These are phyloP conservation scores for Troglohyphantes excavatus DNA, from an alignment of 2,888 invertebrate genomes.

Conservation along the genomic window DNA sequence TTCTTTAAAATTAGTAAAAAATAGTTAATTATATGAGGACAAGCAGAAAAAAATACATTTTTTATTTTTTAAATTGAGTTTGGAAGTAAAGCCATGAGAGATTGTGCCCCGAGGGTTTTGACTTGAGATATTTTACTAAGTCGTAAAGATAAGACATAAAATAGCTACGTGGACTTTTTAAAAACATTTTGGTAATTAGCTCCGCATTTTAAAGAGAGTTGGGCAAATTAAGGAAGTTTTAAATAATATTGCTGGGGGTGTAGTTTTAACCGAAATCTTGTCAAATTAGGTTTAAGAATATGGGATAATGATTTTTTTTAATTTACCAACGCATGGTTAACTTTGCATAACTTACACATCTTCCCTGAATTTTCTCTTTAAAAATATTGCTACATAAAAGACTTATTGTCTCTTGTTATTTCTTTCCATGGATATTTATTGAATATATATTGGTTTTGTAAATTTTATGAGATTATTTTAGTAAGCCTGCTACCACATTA, in stretches of 20 bases:
- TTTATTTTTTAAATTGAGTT: neutral
- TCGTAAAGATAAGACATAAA: slow-evolving; percentile 31
- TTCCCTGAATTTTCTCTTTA: too few species aligned
- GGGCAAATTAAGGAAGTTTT: slow-evolving; percentile 24
- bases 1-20: slow-evolving; percentile 19
- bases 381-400: too few species aligned
- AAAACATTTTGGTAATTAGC: slow-evolving; percentile 23
- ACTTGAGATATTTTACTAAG: slow-evolving; percentile 13
- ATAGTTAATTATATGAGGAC: slow-evolving; percentile 21
- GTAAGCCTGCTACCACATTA: too few species aligned
- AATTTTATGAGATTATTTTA: too few species aligned
- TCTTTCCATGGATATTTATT: too few species aligned
- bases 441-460: too few species aligned
- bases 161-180: neutral
- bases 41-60: slow-evolving; percentile 14
- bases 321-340: neutral
- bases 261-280: neutral
- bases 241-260: neutral
- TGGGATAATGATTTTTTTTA: neutral
- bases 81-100: slow-evolving; percentile 13
- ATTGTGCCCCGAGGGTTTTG: slow-evolving; percentile 10
- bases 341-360: too few species aligned
- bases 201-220: slow-evolving; percentile 11
- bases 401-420: too few species aligned
- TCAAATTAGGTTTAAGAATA: slow-evolving; percentile 9